Evolutionary conservation across 2,888 invertebrate species (phyloP).

Genomic region (Zelleria hepariella): DNA sequence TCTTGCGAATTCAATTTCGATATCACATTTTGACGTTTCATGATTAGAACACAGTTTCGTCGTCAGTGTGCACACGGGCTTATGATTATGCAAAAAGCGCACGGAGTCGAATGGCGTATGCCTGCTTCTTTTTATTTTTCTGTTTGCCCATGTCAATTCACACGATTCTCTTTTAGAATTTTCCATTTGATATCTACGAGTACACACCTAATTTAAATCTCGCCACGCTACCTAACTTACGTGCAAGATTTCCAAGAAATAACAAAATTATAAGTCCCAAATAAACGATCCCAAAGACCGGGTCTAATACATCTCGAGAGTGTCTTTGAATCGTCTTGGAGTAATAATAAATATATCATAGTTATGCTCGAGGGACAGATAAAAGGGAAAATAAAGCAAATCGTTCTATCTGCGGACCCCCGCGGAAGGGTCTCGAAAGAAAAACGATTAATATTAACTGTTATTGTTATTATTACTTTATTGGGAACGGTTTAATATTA

Average conservation of each 20-base stretch:
- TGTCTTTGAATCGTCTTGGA: constrained; percentile 52
- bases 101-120: constrained; percentile 24
- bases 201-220: constrained; percentile 3
- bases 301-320: constrained; percentile 62
- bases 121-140: constrained; percentile 37
- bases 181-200: not conserved
- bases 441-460: constrained; percentile 72
- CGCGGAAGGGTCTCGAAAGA: constrained; percentile 65
- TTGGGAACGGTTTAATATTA: constrained; percentile 54
- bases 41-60: constrained; percentile 70
- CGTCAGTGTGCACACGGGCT: constrained; percentile 38
- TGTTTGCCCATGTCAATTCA: constrained; percentile 32
- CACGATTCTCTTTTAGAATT: constrained; percentile 9
- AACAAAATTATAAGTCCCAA: not conserved
- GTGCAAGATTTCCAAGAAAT: constrained; percentile 18
- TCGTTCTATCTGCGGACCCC: constrained; percentile 25
- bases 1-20: constrained; percentile 63
- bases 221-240: no score
- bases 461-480: constrained; percentile 63
- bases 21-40: constrained; percentile 70
- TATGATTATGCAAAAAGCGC: not conserved
- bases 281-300: constrained; percentile 32
- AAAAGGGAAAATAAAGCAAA: constrained; percentile 68
- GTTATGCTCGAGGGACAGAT: constrained; percentile 59
- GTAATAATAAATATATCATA: constrained; percentile 70